These are phyloP conservation scores for Dichetophora obliterata DNA, from an alignment of 2,888 invertebrate genomes.

Conservation along the genomic window DNA sequence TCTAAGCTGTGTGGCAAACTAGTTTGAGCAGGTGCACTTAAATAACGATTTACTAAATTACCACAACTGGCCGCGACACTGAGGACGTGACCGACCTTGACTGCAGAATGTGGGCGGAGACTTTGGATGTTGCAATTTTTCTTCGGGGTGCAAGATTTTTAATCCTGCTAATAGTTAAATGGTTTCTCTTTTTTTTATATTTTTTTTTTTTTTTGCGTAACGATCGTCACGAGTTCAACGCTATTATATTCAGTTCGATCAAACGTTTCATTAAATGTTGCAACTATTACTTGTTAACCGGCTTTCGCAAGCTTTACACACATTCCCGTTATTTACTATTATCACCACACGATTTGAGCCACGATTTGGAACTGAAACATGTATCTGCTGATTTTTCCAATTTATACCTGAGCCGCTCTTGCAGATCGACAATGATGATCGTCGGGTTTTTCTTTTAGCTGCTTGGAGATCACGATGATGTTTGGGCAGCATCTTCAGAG, in stretches of 20 bases:
- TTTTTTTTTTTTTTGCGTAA: not conserved
- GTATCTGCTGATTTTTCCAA: conserved; percentile 45
- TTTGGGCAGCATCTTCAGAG: not conserved
- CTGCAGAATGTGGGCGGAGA: conserved; percentile 55
- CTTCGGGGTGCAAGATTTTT: not conserved
- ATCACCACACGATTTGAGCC: conserved; percentile 34
- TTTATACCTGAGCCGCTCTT: conserved; percentile 50
- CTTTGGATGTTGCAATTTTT: conserved; percentile 46
- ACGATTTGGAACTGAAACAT: conserved; percentile 52
- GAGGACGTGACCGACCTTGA: conserved; percentile 60
- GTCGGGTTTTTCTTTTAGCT: not conserved
- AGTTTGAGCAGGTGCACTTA: not conserved
- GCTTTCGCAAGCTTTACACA: conserved; percentile 29
- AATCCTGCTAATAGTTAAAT: not conserved
- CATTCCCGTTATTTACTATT: conserved; percentile 9
- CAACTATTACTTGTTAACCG: conserved; percentile 47
- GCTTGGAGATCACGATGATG: not conserved
- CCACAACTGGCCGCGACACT: not conserved
- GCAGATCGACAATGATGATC: not conserved
- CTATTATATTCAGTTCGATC: not conserved
- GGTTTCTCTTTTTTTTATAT: not conserved
- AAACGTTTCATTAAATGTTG: conserved; percentile 25
- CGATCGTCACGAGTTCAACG: not conserved
- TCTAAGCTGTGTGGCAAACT: not conserved
- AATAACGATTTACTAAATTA: conserved; percentile 4